Evolutionary conservation across 2,797 vertebrate species (phyloP), one percentile per base, ranked within the genome.

Genomic region (Spea hammondii): DNA sequence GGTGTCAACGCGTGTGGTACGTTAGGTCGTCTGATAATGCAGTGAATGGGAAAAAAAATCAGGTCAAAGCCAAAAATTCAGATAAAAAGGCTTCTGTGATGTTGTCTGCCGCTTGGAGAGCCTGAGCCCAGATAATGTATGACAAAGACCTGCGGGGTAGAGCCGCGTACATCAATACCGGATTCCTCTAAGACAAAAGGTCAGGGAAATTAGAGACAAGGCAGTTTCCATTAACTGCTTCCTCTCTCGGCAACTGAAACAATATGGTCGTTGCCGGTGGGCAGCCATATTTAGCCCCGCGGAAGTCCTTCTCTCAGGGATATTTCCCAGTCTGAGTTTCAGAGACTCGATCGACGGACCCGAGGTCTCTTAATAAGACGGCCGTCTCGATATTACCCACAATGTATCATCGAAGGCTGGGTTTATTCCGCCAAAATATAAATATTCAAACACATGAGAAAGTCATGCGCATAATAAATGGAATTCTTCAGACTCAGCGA

Each of bases 261-360:
- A 59, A 59, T 11, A 12, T 14, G 55, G 9, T 57, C 32, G 54
- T 72, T 53, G 45, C 67, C 49, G n/a, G 8, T 5, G 8, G 17
- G 48, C 8, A 69, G 48, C 4, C 49, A 53, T 32, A 32, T 17
- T 62, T 51, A 69, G 65, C 45, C 14, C 11, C 53, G 46, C 65
- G 7, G 8, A 5, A 1, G n/a, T 48, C 48, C 11, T 8, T 51
- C 67, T 17, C 17, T 78, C 70, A 53, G 50, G 60, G 0, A 0
- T 59, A 68, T 60, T 11, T 11, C 4, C 11, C 32, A 65, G 44
- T 79, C 86, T 85, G 79, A 78, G 77, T 70, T 87, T 74, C 82
- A 76, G 79, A 82, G 69, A 78, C 74, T 83, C 67, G 84, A 68
- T 77, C 87, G 86, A 88, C 83, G 87, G 84, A 88, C 85, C 86